Evolutionary conservation across 2,888 invertebrate genomes (phyloP), one percentile per base, ranked within the genome.

Genomic region (Tenthredo amoena): DNA sequence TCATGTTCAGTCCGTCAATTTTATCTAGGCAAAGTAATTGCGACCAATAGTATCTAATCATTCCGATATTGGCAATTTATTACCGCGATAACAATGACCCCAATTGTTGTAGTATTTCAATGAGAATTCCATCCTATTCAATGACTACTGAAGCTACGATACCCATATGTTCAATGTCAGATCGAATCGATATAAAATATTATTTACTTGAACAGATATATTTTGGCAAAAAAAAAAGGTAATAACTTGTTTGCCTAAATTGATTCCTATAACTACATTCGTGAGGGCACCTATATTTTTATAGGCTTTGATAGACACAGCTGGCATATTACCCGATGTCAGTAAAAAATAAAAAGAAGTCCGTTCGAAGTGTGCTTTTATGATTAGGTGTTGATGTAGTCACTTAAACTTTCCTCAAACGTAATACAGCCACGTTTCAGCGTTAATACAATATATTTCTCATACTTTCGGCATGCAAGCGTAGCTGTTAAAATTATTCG

Each of bases 21-120:
- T 68, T 68, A 68, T 68, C 68, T 31, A 31, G 15, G 68, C 34
- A 18, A 68, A 68, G 34, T 26, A 68, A 18, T 18, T 68, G 68
- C 34, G 31, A 31, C 34, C 68, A 68, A 68, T 68, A 68, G 34
- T 37, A 34, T 31, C 31, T 68, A 68, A 68, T 34, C 34, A 15
- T 68, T 68, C 18, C 37, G 10, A 72, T 72, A 72, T 72, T n/a
- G 71, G 71, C 71, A 21, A 37, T 72, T 40, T 40, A 72, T 72
- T 21, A 18, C 40, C 71, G 40, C 37, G 15, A 26, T 37, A 72
- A 72, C 9, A 37, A 72, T n/a, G 71, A 72, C 40, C 71, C 71
- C 37, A 72, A 72, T 37, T 72, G 37, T 40, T 34, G 71, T 72
- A 47, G 12, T 15, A 18, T 72, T 72, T 72, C 71, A 34, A 37